Evolutionary conservation across 2,888 invertebrate species (phyloP).

Genomic region (Clostera curtula): DNA sequence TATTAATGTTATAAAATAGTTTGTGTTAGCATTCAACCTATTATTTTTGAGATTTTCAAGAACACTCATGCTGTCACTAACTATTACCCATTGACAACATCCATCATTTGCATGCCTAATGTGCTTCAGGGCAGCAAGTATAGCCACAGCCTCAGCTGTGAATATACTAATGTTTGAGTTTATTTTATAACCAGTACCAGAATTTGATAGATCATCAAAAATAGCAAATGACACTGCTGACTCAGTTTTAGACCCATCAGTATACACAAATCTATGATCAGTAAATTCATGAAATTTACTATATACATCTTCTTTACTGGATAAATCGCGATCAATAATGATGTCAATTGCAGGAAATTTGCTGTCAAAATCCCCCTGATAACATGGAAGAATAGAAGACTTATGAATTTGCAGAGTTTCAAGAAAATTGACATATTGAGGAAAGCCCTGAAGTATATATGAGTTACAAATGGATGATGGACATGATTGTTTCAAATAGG

Average conservation of each 20-base stretch:
- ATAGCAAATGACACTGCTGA: constrained; percentile 4
- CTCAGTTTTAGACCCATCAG: constrained; percentile 7
- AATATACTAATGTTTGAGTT: constrained; percentile 3
- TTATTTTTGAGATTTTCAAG: constrained; percentile 2
- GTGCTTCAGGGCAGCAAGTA: background rate
- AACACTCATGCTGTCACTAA: constrained; percentile 9
- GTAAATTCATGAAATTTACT: background rate
- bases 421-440: background rate
- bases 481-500: too few species aligned
- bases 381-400: background rate
- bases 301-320: constrained; percentile 4
- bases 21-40: constrained; percentile 2
- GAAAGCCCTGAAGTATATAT: background rate
- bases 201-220: constrained; percentile 3
- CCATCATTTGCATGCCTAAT: background rate
- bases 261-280: constrained; percentile 4
- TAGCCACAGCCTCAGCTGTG: constrained; percentile 2
- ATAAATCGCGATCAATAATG: constrained; percentile 1
- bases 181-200: background rate
- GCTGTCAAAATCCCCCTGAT: background rate
- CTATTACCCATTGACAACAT: constrained; percentile 5
- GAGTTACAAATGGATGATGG: too few species aligned
- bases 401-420: background rate
- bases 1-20: constrained; percentile 2
- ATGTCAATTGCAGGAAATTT: constrained; percentile 2